phyloP scores from a whole-genome alignment of 2,888 invertebrate species.

The Odontomyia ornata region DNA sequence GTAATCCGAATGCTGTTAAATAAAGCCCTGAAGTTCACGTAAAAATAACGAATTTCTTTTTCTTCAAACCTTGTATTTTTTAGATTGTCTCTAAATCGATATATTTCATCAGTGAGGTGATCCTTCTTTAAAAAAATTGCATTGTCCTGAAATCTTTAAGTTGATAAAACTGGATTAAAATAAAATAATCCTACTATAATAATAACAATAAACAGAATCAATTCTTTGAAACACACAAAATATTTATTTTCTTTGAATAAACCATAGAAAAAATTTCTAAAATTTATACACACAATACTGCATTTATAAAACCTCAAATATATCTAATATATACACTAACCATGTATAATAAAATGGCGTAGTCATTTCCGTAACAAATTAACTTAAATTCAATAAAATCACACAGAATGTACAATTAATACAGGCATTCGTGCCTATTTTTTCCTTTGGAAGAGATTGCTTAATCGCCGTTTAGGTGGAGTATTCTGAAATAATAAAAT shows the following conservation, averaged over 20 bases:
- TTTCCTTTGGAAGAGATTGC: conserved; percentile 60
- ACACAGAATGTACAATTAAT: conserved; percentile 13
- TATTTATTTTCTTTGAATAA: neutral
- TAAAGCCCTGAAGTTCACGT: too few relatives aligned
- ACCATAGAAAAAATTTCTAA: neutral
- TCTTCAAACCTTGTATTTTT: too few relatives aligned
- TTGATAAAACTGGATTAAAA: too few relatives aligned
- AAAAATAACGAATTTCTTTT: too few relatives aligned
- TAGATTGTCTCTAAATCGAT: too few relatives aligned
- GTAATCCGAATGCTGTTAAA: too few relatives aligned
- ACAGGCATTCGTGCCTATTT: conserved; percentile 7
- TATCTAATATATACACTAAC: neutral
- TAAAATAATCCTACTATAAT: too few relatives aligned
- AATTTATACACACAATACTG: neutral
- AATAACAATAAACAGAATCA: neutral
- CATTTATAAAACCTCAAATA: neutral
- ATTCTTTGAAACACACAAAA: neutral
- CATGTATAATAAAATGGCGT: neutral
- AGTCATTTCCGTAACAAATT: neutral
- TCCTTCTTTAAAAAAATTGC: too few relatives aligned
- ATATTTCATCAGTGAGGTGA: too few relatives aligned
- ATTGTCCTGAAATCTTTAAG: too few relatives aligned
- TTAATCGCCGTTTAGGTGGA: conserved; percentile 61
- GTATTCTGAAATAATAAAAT: conserved; percentile 59
- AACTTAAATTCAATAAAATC: neutral